These are phyloP conservation scores for Anoplopoma fimbria DNA, from an alignment of 2,113 vertebrate species.

Conservation along the genomic window DNA sequence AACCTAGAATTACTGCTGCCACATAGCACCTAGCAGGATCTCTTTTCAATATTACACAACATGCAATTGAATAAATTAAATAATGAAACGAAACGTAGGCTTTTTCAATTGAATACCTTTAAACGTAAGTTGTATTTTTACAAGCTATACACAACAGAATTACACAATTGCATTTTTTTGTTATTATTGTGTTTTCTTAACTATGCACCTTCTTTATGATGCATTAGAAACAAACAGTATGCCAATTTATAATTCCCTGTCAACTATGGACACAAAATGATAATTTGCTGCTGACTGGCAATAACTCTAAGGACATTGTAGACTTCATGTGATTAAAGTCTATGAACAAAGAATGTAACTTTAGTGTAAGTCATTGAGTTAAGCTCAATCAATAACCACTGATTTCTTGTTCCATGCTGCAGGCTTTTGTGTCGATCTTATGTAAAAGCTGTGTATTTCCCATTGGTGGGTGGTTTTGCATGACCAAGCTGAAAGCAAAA, in stretches of 20 bases:
- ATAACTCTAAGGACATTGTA: background rate
- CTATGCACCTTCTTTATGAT: background rate
- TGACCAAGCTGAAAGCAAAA: slow-evolving; percentile 56
- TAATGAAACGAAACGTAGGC: background rate
- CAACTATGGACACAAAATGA: background rate
- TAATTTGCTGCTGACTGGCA: background rate
- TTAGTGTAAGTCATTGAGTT: background rate
- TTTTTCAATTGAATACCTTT: background rate
- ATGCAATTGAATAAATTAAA: no score
- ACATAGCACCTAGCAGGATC: no score
- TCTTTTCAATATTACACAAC: no score
- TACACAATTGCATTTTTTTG: no score
- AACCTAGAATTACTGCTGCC: no score
- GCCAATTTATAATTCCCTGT: no score
- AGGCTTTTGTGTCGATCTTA: slow-evolving; percentile 18
- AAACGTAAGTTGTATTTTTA: background rate
- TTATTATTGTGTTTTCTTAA: background rate
- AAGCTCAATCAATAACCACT: slow-evolving; percentile 17
- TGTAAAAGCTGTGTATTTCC: slow-evolving; percentile 42
- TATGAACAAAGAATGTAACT: background rate
- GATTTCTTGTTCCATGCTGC: background rate
- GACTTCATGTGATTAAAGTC: background rate
- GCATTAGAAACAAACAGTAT: no score
- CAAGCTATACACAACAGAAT: no score
- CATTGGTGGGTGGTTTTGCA: slow-evolving; percentile 60